These are phyloP conservation scores for Camelus dromedarius DNA, from an alignment of 2,113 vertebrate species.

Conservation along the genomic window DNA sequence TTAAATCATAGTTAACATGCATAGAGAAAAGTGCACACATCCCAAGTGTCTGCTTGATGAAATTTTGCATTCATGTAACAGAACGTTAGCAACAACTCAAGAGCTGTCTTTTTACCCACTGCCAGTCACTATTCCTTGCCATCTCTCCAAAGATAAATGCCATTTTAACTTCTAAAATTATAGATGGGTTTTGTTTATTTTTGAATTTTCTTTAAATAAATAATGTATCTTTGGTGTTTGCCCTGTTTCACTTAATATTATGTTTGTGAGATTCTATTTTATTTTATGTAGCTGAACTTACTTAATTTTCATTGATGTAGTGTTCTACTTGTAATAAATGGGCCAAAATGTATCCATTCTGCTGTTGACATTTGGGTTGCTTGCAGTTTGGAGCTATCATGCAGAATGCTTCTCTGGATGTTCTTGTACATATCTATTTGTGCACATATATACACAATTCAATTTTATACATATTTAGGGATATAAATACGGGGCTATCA, in stretches of 20 bases:
- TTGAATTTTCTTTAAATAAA: conserved; percentile 29
- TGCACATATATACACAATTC: not conserved
- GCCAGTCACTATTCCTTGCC: not conserved
- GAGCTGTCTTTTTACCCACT: not conserved
- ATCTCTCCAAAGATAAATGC: not conserved
- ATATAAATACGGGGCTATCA: not conserved
- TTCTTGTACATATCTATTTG: not conserved
- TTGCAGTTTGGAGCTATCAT: not conserved
- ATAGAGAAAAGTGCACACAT: not conserved
- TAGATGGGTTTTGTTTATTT: not conserved
- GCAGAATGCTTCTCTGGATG: not conserved
- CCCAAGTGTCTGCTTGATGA: not conserved
- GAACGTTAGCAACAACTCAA: not conserved
- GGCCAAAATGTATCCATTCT: not conserved
- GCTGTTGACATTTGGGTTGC: not conserved
- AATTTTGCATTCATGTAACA: not conserved
- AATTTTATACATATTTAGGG: not conserved
- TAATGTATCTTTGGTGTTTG: not conserved
- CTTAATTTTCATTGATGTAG: not conserved
- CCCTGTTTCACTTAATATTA: not conserved
- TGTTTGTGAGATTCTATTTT: not conserved
- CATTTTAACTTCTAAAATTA: not conserved
- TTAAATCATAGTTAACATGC: not conserved
- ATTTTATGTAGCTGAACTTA: not conserved
- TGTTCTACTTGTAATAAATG: not conserved